Percentiles rank a stretch among this genome's conserved stretches.
Conservation (phyloP, 2,113 vertebrate species). For the Bucco capensis region DNA sequence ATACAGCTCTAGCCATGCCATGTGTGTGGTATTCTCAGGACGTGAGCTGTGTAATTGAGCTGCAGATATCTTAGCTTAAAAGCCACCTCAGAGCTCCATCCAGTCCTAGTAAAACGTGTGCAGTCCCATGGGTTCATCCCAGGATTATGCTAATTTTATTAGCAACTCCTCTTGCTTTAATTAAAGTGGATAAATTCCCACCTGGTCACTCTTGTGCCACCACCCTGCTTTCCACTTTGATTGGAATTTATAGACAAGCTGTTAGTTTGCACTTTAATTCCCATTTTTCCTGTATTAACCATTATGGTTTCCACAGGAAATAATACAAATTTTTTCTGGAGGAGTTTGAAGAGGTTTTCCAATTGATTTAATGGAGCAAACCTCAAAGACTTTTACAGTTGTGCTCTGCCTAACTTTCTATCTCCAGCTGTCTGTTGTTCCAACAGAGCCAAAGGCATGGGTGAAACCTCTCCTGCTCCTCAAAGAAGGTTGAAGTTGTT, state of each 20-base stretch:
- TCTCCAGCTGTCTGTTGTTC: not conserved
- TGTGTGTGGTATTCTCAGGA: constrained; percentile 31
- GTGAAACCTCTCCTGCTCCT: not conserved
- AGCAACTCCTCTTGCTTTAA: constrained; percentile 52
- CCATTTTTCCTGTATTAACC: not conserved
- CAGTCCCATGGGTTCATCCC: constrained; percentile 51
- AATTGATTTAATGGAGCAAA: not conserved
- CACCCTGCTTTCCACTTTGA: not conserved
- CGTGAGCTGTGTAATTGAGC: constrained; percentile 23
- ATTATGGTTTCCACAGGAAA: not conserved
- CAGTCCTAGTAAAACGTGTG: constrained; percentile 8
- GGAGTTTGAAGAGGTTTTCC: not conserved
- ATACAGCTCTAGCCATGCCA: not conserved
- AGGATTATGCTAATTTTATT: constrained; percentile 63
- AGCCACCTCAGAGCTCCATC: constrained; percentile 38
- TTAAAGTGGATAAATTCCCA: constrained; percentile 57
- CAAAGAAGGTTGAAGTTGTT: not conserved
- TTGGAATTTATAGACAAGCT: not conserved
- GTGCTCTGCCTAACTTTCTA: not conserved
- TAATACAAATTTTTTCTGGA: not conserved
- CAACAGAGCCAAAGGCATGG: not conserved
- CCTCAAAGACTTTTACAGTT: not conserved
- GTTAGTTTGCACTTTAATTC: not conserved
- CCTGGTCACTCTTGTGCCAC: constrained; percentile 58
- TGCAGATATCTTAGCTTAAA: constrained; percentile 37